Conservation (phyloP, 1,140 invertebrate genomes). For the Pinna nobilis region DNA sequence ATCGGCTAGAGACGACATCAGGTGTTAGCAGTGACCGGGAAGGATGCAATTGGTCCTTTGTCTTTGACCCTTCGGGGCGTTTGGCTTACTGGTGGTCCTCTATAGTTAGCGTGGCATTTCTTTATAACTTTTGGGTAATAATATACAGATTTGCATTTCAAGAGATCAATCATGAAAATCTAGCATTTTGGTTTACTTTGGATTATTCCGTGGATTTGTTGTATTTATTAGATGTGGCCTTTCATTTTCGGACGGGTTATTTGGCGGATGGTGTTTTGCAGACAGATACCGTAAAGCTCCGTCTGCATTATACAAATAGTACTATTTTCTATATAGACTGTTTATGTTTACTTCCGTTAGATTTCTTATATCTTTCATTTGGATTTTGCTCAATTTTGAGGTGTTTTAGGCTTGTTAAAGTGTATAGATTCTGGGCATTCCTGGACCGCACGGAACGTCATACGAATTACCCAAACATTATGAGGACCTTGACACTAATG, state of each 20-base stretch:
- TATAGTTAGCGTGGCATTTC: conserved; percentile 96
- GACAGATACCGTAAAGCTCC: conserved; percentile 93
- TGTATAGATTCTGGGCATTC: conserved; percentile 98
- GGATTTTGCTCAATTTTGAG: conserved; percentile 98
- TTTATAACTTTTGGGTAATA: conserved; percentile 98
- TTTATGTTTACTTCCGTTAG: conserved; percentile 96
- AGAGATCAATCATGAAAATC: conserved; percentile 84
- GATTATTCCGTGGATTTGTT: conserved; percentile 98
- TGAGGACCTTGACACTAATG: conserved; percentile 92
- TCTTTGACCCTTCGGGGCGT: conserved; percentile 75
- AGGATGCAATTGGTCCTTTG: conserved; percentile 82
- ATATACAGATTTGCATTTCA: conserved; percentile 98
- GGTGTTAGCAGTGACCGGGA: conserved; percentile 75
- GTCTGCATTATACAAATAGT: conserved; percentile 98
- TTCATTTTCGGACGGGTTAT: conserved; percentile 98
- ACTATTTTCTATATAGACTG: conserved; percentile 99
- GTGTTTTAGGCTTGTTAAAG: conserved; percentile 97
- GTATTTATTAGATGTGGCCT: conserved; percentile 96
- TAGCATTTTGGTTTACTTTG: conserved; percentile 95
- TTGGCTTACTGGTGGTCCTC: conserved; percentile 75
- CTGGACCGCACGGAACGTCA: conserved; percentile 98
- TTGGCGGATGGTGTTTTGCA: conserved; percentile 85
- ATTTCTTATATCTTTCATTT: conserved; percentile 98
- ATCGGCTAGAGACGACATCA: conserved; percentile 61
- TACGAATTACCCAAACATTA: conserved; percentile 97